Evolutionary conservation across 2,113 vertebrate genomes (phyloP).

Genomic region (Rhabdomys dilectus): DNA sequence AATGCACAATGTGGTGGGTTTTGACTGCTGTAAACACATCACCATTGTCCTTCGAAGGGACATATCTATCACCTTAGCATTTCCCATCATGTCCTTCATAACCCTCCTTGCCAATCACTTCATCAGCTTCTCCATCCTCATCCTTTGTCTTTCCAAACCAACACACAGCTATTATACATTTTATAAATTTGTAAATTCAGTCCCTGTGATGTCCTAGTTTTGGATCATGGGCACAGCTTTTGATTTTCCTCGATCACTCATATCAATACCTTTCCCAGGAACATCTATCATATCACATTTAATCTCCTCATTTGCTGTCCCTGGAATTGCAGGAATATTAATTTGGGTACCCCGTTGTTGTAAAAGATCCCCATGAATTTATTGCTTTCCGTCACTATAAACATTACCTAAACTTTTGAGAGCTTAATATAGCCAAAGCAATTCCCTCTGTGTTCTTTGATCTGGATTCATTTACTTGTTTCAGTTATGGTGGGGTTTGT

Average conservation of each 20-base stretch:
- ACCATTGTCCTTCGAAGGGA: neutral
- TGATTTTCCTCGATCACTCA: no score
- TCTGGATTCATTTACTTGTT: slow-evolving; percentile 6
- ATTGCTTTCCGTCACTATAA: neutral
- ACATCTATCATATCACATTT: no score
- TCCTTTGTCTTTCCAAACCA: neutral
- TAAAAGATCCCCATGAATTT: no score
- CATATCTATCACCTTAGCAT: neutral
- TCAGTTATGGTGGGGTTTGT: slow-evolving; percentile 35
- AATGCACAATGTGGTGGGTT: neutral
- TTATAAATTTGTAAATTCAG: no score
- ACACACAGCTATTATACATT: no score
- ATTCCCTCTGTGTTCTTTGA: neutral
- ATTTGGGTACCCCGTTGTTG: no score
- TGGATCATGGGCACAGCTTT: no score
- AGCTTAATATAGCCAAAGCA: neutral
- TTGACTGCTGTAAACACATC: neutral
- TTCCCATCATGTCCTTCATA: neutral
- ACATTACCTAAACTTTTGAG: neutral
- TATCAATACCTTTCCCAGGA: no score
- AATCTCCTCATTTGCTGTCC: no score
- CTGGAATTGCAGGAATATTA: no score
- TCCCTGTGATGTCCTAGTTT: no score
- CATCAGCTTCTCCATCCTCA: no score
- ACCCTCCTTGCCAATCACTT: neutral